Base-by-base conservation (phyloP, 2,888 invertebrate species). In the Drosophila diplacantha region DNA sequence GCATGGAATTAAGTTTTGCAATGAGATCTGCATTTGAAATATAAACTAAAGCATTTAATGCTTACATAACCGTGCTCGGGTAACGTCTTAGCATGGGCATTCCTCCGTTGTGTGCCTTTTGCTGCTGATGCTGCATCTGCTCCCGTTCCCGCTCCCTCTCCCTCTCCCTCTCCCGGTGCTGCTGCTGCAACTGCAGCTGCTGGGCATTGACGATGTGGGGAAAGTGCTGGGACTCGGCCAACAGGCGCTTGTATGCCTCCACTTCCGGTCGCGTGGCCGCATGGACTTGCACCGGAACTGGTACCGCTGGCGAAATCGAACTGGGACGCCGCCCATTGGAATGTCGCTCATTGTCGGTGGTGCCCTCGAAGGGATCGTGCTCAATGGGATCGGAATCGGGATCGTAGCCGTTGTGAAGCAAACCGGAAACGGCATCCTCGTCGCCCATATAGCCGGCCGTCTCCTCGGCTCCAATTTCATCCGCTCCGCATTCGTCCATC, bases 401-500 rank as follows among this genome's bases (percentile, higher is more conserved):
- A 12, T 82, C 81, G 26, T 71, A 82, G 34, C 76, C 73, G 29
- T 82, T 79, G 38, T 76, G 76, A 1, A 82, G 57, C 3, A 84
- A 67, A 0, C 75, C 81, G 9, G 82, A 73, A n/a, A 79, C 77
- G 54, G 76, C 85, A 12, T 84, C 85, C 12, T 82, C 83, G 2
- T 72, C 83, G 12, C 73, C 75, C 24, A 69, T 77, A 59, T 82
- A 82, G 5, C 81, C 84, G 14, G 85, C 81, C 0, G 84, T 83
- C 5, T 85, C 85, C 49, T 85, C 85, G 29, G 83, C 85, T 0
- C 80, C 80, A 58, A 81, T 81, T 20, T 79, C 66, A 14, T 79
- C 66, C 14, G 66, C 69, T 16, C 69, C 69, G 29, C 69, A 66
- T 35, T 66, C 66, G 7, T 68, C 66, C 22, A 47, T 32, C 9